These are phyloP conservation scores for Siniperca undulata DNA, from an alignment of 2,797 vertebrate species.

Conservation along the genomic window DNA sequence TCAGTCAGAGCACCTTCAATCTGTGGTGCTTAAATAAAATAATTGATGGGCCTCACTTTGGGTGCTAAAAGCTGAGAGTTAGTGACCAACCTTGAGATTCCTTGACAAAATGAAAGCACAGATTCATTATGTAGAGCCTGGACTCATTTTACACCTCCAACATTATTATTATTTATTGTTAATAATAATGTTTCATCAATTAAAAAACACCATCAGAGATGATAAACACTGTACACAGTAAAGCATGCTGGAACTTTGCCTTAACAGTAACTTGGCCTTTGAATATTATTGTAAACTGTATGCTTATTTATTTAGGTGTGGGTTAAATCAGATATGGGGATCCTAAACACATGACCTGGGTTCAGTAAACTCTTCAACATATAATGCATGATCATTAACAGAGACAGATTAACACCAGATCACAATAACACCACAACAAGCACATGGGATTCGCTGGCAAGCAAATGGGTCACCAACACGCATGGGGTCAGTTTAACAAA, in stretches of 20 bases:
- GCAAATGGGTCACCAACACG: conserved; percentile 65
- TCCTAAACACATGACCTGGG: not conserved
- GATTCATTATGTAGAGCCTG: conserved; percentile 19
- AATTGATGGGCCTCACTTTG: not conserved
- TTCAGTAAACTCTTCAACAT: conserved; percentile 19
- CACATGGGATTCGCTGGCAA: conserved; percentile 53
- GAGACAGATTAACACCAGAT: conserved; percentile 40
- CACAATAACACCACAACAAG: conserved; percentile 60
- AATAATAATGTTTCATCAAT: not conserved
- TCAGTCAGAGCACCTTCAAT: not conserved
- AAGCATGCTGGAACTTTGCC: conserved; percentile 11
- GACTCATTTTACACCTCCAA: not conserved
- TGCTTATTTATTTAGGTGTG: not conserved
- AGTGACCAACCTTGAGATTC: conserved; percentile 18
- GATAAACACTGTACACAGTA: conserved; percentile 10
- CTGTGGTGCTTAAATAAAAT: not conserved
- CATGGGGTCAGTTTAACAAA: conserved; percentile 23
- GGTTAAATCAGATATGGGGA: conserved; percentile 6
- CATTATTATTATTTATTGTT: not conserved
- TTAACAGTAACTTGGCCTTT: not conserved
- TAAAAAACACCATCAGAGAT: not conserved
- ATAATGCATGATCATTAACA: conserved; percentile 21
- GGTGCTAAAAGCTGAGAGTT: conserved; percentile 15
- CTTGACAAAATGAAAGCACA: conserved; percentile 24
- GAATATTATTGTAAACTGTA: not conserved